These are phyloP conservation scores for Embidobia sp. DNA, from an alignment of 2,888 invertebrate species.

Conservation along the genomic window DNA sequence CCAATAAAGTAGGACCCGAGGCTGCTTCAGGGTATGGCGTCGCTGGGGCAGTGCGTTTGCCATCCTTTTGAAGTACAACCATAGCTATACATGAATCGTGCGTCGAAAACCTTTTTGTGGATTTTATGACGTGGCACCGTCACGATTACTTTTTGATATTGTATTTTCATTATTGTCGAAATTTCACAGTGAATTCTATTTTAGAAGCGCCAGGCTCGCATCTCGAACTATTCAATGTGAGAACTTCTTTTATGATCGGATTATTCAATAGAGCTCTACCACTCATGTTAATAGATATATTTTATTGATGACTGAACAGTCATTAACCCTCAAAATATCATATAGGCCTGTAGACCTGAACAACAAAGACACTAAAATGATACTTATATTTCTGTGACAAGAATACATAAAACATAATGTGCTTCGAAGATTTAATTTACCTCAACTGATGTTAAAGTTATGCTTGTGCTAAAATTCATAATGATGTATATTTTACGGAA, in stretches of 20 bases:
- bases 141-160: conserved; percentile 64
- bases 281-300: conserved; percentile 43
- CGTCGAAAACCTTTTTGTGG: conserved; percentile 72
- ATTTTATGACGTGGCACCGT: conserved; percentile 73
- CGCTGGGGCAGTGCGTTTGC: conserved; percentile 60
- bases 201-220: conserved; percentile 26
- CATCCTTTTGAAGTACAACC: conserved; percentile 66
- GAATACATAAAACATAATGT: too few relatives aligned
- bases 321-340: too few relatives aligned
- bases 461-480: too few relatives aligned
- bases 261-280: conserved; percentile 48
- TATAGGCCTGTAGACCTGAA: too few relatives aligned
- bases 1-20: conserved; percentile 78
- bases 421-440: too few relatives aligned
- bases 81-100: conserved; percentile 53
- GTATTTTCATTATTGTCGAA: conserved; percentile 64
- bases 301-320: conserved; percentile 43
- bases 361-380: too few relatives aligned
- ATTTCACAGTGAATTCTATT: conserved; percentile 67
- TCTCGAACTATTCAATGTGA: conserved; percentile 19
- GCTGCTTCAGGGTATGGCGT: conserved; percentile 64
- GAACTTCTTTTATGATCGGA: conserved; percentile 34
- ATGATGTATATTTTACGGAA: too few relatives aligned
- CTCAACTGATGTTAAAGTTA: too few relatives aligned
- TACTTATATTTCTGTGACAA: too few relatives aligned